Evolutionary conservation across 1,140 invertebrate species (phyloP).

Genomic region (Cryptotermes secundus): DNA sequence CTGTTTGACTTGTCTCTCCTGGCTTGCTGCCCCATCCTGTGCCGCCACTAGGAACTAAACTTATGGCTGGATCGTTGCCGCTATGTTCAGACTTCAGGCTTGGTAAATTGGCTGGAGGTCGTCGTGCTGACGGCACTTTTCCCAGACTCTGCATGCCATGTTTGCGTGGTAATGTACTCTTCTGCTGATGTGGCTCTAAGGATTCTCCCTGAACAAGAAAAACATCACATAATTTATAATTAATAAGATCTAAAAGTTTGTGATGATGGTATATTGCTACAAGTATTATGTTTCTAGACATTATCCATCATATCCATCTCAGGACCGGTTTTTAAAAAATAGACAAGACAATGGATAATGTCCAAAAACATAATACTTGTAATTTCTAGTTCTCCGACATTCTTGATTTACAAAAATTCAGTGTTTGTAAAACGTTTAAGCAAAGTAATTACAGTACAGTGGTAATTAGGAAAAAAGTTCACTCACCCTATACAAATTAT

Average conservation of each 20-base stretch:
- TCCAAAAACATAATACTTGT: background rate
- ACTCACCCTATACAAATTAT: slow-evolving; percentile 89
- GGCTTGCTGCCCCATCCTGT: slow-evolving; percentile 67
- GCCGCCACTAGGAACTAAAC: slow-evolving; percentile 70
- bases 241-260: too few species aligned
- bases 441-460: background rate
- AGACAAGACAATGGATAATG: too few species aligned
- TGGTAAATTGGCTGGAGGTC: slow-evolving; percentile 94
- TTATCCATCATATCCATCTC: too few species aligned
- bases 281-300: too few species aligned
- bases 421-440: background rate
- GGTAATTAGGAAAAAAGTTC: slow-evolving; percentile 1
- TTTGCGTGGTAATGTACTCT: slow-evolving; percentile 82
- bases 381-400: slow-evolving; percentile 6
- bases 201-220: slow-evolving; percentile 72
- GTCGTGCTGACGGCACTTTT: slow-evolving; percentile 92
- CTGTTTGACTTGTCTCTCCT: slow-evolving; percentile 45
- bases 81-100: slow-evolving; percentile 93
- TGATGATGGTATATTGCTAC: too few species aligned
- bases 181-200: slow-evolving; percentile 81
- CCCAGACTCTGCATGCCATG: slow-evolving; percentile 98
- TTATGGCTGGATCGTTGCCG: slow-evolving; percentile 71
- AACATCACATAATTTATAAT: too few species aligned
- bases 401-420: background rate
- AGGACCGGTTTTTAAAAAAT: too few species aligned